Percentiles rank a stretch among this genome's conserved stretches.
Evolutionary conservation across 1,140 invertebrate genomes (phyloP).

Genomic region (Holcopasites calliopsidis): DNA sequence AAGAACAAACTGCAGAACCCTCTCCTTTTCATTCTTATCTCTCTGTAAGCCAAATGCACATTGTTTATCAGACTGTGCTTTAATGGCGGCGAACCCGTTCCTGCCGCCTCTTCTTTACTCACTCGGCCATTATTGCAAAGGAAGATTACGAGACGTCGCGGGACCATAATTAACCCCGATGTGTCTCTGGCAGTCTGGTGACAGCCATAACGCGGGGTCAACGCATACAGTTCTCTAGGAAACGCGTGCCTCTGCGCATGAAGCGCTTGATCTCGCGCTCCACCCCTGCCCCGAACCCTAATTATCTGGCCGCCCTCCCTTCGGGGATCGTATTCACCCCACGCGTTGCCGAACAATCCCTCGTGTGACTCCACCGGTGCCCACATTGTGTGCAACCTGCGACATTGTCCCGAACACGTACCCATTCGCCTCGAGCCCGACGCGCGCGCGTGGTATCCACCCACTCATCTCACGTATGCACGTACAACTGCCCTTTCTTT

Average conservation of each 20-base stretch:
- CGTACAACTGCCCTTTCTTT: too few species aligned
- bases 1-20: neutral
- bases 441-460: neutral
- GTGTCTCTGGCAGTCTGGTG: slow-evolving; percentile 44
- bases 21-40: neutral
- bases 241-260: slow-evolving; percentile 32
- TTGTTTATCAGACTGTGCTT: too few species aligned
- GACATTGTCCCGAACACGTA: slow-evolving; percentile 55
- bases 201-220: slow-evolving; percentile 32
- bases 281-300: neutral
- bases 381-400: slow-evolving; percentile 44
- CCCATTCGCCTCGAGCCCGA: slow-evolving; percentile 9
- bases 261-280: slow-evolving; percentile 11
- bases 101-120: neutral
- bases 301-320: slow-evolving; percentile 27
- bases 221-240: slow-evolving; percentile 32
- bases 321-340: slow-evolving; percentile 18
- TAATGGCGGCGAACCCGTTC: neutral
- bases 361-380: slow-evolving; percentile 32
- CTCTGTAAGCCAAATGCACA: neutral
- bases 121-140: slow-evolving; percentile 14
- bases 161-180: slow-evolving; percentile 48
- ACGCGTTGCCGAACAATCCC: slow-evolving; percentile 47
- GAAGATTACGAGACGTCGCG: slow-evolving; percentile 22
- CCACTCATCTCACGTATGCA: neutral